A percentile compares a stretch with the other conserved stretches of the same genome.
Conservation (phyloP, 2,888 invertebrate species). For the Asteroscopus sphinx region DNA sequence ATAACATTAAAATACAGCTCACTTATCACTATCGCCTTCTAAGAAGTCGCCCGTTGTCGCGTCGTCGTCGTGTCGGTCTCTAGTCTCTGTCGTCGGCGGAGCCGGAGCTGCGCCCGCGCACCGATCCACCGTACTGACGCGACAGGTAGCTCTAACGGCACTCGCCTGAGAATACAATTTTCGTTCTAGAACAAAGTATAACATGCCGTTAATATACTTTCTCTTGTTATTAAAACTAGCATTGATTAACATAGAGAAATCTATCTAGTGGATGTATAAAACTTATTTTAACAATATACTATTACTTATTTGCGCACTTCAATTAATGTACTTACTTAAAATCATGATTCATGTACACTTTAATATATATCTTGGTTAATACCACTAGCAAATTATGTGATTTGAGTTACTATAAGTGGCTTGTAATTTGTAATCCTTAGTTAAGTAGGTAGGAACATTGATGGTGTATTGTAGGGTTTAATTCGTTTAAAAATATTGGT, state of each 20-base stretch:
- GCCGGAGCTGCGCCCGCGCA: constrained; percentile 53
- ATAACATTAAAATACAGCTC: constrained; percentile 87
- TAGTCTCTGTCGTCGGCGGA: constrained; percentile 54
- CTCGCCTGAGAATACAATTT: constrained; percentile 81
- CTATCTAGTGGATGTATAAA: constrained; percentile 53
- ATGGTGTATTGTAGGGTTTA: neutral
- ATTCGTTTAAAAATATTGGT: neutral
- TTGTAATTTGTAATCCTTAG: no score
- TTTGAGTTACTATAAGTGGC: neutral
- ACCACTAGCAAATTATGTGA: neutral
- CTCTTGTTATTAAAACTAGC: constrained; percentile 67
- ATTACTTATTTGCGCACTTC: constrained; percentile 20
- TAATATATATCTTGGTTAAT: neutral
- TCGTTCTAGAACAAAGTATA: constrained; percentile 73
- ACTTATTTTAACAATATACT: constrained; percentile 27
- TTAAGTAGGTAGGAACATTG: neutral
- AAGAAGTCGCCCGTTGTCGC: constrained; percentile 75
- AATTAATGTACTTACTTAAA: constrained; percentile 16
- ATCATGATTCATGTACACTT: constrained; percentile 1
- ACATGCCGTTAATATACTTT: constrained; percentile 80
- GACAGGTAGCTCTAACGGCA: constrained; percentile 89
- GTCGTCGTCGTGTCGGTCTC: constrained; percentile 19
- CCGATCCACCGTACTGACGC: constrained; percentile 58
- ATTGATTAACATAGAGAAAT: constrained; percentile 64
- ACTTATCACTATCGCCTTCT: constrained; percentile 87